These are phyloP conservation scores for Pantherophis alleghaniensis DNA, from an alignment of 2,797 vertebrate species.

Conservation along the genomic window DNA sequence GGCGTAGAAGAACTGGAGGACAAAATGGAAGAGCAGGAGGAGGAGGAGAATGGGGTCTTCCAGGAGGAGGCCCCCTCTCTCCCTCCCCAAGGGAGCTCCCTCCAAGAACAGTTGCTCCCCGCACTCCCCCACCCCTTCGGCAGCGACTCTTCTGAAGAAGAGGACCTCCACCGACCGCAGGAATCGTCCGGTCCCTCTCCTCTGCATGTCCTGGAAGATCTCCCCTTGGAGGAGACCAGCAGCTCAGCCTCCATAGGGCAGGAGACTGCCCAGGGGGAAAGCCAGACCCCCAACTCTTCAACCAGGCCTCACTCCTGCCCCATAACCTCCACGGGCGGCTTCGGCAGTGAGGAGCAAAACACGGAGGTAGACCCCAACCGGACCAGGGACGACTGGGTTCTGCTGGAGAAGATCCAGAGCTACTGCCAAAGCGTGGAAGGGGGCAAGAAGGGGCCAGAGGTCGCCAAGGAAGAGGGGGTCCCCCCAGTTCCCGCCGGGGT, in stretches of 20 bases:
- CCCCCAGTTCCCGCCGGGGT: slow-evolving; percentile 76
- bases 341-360: background rate
- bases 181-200: slow-evolving; percentile 51
- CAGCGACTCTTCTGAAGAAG: slow-evolving; percentile 61
- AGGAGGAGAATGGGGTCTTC: background rate
- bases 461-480: slow-evolving; percentile 70
- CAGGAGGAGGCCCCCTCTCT: background rate
- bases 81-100: background rate
- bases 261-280: background rate
- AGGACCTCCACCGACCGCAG: slow-evolving; percentile 32
- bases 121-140: slow-evolving; percentile 26
- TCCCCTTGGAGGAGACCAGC: background rate
- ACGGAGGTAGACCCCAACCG: slow-evolving; percentile 44
- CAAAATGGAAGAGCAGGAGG: slow-evolving; percentile 41
- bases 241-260: background rate
- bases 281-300: background rate
- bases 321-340: background rate
- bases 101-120: background rate
- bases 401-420: slow-evolving; percentile 80
- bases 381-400: slow-evolving; percentile 73
- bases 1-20: slow-evolving; percentile 8
- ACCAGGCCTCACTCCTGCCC: background rate
- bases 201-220: slow-evolving; percentile 52
- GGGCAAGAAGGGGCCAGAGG: background rate
- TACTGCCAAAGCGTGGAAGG: slow-evolving; percentile 78